Percentiles rank a stretch among this genome's conserved stretches.
phyloP scores from a whole-genome alignment of 1,140 invertebrate species.

The Drosophila sturtevanti region DNA sequence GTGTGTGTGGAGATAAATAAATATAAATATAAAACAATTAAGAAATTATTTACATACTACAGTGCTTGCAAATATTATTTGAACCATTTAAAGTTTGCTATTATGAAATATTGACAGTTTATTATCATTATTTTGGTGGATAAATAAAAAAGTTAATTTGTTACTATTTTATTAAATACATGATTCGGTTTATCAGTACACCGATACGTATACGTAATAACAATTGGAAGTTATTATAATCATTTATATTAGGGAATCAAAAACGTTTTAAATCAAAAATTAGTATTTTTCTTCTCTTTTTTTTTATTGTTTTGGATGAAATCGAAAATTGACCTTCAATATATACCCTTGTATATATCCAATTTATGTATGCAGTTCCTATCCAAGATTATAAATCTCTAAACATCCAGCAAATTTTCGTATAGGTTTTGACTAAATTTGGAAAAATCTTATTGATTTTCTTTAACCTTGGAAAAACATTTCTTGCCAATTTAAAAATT shows the following conservation, averaged over 20 bases:
- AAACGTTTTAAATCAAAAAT: too few relatives aligned
- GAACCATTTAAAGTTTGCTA: neutral
- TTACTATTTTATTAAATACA: neutral
- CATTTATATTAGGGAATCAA: neutral
- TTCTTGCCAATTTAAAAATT: too few relatives aligned
- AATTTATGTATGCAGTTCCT: too few relatives aligned
- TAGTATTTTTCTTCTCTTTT: too few relatives aligned
- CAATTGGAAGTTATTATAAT: neutral
- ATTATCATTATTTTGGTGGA: neutral
- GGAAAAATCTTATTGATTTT: too few relatives aligned
- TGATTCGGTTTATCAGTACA: neutral
- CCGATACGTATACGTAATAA: neutral
- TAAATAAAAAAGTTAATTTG: neutral
- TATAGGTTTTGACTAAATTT: too few relatives aligned
- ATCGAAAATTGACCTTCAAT: too few relatives aligned
- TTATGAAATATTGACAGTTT: neutral
- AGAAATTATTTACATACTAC: neutral
- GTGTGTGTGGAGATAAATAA: constrained; percentile 16
- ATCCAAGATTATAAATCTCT: too few relatives aligned
- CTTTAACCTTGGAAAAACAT: too few relatives aligned
- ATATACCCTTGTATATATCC: too few relatives aligned
- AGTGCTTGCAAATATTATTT: neutral
- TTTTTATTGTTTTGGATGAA: too few relatives aligned
- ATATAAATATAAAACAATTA: neutral
- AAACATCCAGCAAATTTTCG: too few relatives aligned